Base-by-base conservation (phyloP, 2,797 vertebrate species). In the Cossypha caffra region DNA sequence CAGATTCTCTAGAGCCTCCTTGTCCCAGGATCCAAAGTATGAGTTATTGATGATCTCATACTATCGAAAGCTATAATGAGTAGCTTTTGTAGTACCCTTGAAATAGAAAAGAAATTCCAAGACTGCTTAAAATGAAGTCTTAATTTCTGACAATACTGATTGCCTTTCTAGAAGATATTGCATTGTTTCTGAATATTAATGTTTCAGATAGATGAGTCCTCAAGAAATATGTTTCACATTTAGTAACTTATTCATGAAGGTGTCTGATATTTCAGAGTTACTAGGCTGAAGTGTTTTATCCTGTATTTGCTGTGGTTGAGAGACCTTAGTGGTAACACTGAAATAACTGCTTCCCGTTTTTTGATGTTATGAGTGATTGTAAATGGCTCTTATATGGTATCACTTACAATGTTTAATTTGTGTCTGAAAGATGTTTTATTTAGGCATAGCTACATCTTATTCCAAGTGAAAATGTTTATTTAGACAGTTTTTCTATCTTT, bases 401-500 rank as follows among this genome's bases (percentile, higher is more conserved):
- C 25, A 42, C 10, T 51, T 62, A 33, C 0, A 16, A 10, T 42
- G 5, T 66, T 74, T 74, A 71, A 33, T 66, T 83, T 63, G 13
- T 63, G 28, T 52, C 33, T 72, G 47, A 72, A 86, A 83, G 40
- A 69, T 74, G 64, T 79, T 37, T 37, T 83, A 84, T 91, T 95
- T 94, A 51, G 90, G 64, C 20, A 33, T 51, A 71, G 40, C n/a
- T 78, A 16, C 51, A 42, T 80, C 94, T 93, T 90, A 47, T 54
- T 61, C 55, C 90, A 48, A 87, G 51, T 66, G 23, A 74, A 63
- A n/a, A 52, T 62, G 13, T 40, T 88, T 82, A 64, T 91, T 88
- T 92, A 90, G 67, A 95, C 25, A 82, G 42, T 57, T 58, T 82
- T 29, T 91, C 31, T 93, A 12, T 89, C 37, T 81, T 90, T 75